phyloP scores from a whole-genome alignment of 2,888 invertebrate genomes.

The Nemotelus nigrinus region DNA sequence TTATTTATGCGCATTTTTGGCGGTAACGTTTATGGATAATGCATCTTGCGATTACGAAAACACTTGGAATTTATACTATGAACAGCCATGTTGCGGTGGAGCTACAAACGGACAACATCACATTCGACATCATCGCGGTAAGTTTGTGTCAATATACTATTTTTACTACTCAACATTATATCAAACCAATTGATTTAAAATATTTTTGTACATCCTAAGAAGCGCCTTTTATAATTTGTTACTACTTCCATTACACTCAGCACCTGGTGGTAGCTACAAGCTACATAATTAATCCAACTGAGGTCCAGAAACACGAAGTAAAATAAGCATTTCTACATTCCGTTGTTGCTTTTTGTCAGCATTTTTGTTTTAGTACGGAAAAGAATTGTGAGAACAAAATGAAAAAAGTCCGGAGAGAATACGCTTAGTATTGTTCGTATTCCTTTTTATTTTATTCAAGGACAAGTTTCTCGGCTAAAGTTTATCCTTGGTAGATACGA shows the following conservation, averaged over 20 bases:
- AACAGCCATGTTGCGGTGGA: slow-evolving; percentile 78
- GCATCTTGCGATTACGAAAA: slow-evolving; percentile 69
- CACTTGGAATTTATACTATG: slow-evolving; percentile 78
- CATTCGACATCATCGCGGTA: slow-evolving; percentile 79
- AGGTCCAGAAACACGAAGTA: too few species aligned
- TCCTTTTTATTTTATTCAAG: not conserved
- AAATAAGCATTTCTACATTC: too few species aligned
- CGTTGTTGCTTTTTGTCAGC: too few species aligned
- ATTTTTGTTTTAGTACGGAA: not conserved
- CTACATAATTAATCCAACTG: too few species aligned
- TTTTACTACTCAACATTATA: too few species aligned
- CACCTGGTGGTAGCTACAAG: too few species aligned
- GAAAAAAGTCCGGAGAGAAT: not conserved
- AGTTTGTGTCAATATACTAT: slow-evolving; percentile 54
- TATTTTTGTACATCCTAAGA: too few species aligned
- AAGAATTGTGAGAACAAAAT: not conserved
- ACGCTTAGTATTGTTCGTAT: not conserved
- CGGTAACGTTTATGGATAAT: slow-evolving; percentile 63
- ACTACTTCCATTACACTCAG: too few species aligned
- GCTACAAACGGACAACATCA: slow-evolving; percentile 71
- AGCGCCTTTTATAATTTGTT: too few species aligned
- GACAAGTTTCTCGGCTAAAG: not conserved
- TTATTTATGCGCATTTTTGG: slow-evolving; percentile 51
- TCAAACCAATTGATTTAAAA: too few species aligned
- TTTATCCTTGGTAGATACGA: not conserved